Conservation (phyloP, 2,113 vertebrate species). For the Pomatorhinus ruficollis region DNA sequence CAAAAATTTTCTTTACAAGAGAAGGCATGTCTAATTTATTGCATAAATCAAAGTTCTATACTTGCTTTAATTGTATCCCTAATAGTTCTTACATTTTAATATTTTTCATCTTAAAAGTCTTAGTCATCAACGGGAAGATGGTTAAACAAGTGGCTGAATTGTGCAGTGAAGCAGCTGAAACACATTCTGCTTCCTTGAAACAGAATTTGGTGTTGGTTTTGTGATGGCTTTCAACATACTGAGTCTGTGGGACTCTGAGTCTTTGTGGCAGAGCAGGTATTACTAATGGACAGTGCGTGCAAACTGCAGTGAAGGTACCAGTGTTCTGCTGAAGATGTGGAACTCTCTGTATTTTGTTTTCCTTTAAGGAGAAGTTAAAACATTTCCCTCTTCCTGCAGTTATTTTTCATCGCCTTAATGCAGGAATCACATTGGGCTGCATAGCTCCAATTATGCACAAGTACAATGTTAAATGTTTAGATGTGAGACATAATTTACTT, state of each 20-base stretch:
- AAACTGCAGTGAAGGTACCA: background rate
- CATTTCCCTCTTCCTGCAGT: background rate
- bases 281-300: background rate
- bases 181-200: background rate
- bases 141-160: background rate
- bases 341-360: background rate
- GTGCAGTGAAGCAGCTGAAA: background rate
- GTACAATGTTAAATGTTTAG: constrained; percentile 72
- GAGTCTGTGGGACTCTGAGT: background rate
- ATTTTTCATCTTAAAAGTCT: background rate
- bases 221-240: background rate
- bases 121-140: background rate
- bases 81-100: background rate
- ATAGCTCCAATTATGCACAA: constrained; percentile 57
- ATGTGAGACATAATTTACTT: constrained; percentile 72
- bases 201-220: background rate
- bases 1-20: background rate
- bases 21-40: background rate
- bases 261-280: background rate
- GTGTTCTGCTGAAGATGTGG: background rate
- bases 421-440: constrained; percentile 61
- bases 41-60: background rate
- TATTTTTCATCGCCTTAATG: constrained; percentile 64
- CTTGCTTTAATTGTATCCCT: background rate
- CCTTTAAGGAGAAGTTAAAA: background rate